A percentile compares a stretch with the other conserved stretches of the same genome.
phyloP scores from a whole-genome alignment of 1,140 invertebrate species.

The Heliconius himera region DNA sequence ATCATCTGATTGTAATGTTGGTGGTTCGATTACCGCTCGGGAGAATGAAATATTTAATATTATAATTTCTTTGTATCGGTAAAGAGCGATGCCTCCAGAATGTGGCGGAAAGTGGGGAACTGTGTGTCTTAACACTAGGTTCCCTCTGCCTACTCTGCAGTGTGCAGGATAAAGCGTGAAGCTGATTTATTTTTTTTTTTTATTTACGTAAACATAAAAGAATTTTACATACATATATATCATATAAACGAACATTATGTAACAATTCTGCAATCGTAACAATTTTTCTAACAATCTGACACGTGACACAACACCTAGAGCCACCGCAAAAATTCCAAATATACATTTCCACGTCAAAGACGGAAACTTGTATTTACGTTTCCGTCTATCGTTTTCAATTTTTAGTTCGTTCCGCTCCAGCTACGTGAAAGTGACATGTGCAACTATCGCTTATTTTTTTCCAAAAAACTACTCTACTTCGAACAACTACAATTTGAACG shows the following conservation, averaged over 20 bases:
- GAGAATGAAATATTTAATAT: too few relatives aligned
- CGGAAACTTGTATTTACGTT: neutral
- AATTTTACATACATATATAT: too few relatives aligned
- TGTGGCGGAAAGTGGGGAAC: too few relatives aligned
- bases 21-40: too few relatives aligned
- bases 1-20: neutral
- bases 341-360: neutral
- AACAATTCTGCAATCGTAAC: neutral
- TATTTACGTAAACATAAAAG: too few relatives aligned
- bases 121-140: too few relatives aligned
- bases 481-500: neutral
- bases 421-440: neutral
- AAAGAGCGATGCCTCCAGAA: too few relatives aligned
- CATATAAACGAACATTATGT: neutral
- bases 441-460: neutral
- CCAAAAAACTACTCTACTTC: neutral
- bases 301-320: neutral
- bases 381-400: slow-evolving; percentile 1
- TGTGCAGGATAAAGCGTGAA: too few relatives aligned
- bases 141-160: too few relatives aligned
- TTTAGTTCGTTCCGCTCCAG: neutral
- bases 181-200: too few relatives aligned
- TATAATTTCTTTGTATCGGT: too few relatives aligned
- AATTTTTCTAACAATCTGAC: neutral
- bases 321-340: neutral